These are phyloP conservation scores for Portunus trituberculatus DNA, from an alignment of 1,140 invertebrate species.

Conservation along the genomic window DNA sequence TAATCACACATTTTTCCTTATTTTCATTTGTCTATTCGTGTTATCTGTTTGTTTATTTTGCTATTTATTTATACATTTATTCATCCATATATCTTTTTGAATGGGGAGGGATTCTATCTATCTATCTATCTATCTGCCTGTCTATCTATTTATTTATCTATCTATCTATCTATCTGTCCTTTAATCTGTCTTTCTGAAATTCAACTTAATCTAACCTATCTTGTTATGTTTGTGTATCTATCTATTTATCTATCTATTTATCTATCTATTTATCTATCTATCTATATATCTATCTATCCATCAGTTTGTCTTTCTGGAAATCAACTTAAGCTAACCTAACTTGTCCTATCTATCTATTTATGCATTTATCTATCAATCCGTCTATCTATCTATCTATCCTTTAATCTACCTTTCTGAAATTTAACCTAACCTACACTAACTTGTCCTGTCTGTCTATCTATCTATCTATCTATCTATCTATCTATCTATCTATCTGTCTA, in stretches of 20 bases:
- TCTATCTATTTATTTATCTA: too few relatives aligned
- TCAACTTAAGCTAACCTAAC: conserved; percentile 4
- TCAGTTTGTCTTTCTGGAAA: not conserved
- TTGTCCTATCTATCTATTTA: not conserved
- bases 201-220: too few relatives aligned
- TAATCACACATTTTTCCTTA: not conserved
- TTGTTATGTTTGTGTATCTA: not conserved
- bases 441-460: not conserved
- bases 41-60: not conserved
- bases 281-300: not conserved
- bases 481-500: not conserved
- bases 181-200: not conserved
- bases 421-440: not conserved
- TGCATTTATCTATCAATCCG: too few relatives aligned
- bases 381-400: too few relatives aligned
- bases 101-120: too few relatives aligned
- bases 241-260: not conserved
- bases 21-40: not conserved
- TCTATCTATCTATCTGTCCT: not conserved
- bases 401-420: too few relatives aligned
- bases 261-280: not conserved
- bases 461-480: not conserved
- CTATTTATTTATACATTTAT: not conserved
- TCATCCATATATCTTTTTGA: not conserved
- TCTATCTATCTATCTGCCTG: too few relatives aligned